Evolutionary conservation across 2,113 vertebrate genomes (phyloP).

Genomic region (Galemys pyrenaicus): DNA sequence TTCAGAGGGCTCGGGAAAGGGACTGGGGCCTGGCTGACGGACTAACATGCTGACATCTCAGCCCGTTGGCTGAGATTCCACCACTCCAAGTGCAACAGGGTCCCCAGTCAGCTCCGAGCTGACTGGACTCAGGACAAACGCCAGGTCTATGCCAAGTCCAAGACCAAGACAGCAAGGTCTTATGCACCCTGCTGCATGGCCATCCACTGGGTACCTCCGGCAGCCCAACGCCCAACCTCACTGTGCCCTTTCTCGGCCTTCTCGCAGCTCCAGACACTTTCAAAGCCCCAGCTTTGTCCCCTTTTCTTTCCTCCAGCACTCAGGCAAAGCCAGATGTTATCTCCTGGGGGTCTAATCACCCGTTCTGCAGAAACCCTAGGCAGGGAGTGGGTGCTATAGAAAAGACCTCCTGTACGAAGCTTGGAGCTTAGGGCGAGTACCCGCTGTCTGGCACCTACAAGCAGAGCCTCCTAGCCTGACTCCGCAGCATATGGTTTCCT

Average conservation of each 20-base stretch:
- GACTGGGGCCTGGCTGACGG: not conserved
- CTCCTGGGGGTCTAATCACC: not conserved
- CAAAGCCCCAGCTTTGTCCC: not conserved
- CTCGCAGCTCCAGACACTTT: not conserved
- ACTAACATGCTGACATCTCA: not conserved
- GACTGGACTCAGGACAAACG: not conserved
- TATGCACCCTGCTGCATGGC: too few relatives aligned
- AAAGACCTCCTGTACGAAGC: not conserved
- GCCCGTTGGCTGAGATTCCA: not conserved
- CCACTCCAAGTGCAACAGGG: not conserved
- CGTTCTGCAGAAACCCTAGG: not conserved
- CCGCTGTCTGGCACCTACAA: not conserved
- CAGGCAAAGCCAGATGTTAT: not conserved
- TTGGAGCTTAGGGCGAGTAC: not conserved
- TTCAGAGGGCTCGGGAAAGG: not conserved
- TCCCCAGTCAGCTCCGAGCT: not conserved
- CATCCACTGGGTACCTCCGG: too few relatives aligned
- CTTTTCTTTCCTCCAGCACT: not conserved
- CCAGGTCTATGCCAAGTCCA: not conserved
- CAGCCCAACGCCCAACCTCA: not conserved
- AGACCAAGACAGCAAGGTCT: not conserved
- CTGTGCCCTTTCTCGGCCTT: not conserved
- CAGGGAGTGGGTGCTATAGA: not conserved
- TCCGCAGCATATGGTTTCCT: not conserved
- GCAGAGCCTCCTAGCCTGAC: not conserved